Evolutionary conservation across 2,888 invertebrate species (phyloP), one percentile per base, ranked within the genome.

Genomic region (Pseudolycoriella hygida): DNA sequence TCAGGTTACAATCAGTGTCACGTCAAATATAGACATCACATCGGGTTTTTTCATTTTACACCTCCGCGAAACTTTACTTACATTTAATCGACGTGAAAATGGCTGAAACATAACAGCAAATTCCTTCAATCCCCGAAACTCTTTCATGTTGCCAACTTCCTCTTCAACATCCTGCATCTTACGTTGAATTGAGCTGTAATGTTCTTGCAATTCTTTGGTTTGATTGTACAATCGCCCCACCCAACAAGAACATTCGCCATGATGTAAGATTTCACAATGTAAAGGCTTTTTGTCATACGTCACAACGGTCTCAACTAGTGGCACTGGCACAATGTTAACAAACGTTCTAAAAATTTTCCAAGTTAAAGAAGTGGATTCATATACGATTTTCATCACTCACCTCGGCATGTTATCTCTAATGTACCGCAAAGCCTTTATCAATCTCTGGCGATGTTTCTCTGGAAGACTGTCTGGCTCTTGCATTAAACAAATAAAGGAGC

Each of bases 81-180:
- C 53, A 2, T 40, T 45, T 11, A 45, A 34, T 12, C 25, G 40
- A 8, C 17, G 17, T 10, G 45, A 14, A 31, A 31, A 63, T 1
- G 69, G 66, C 52, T 71, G 70, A n/a, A 58, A 53, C 2, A 71
- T 66, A 1, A 72, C 69, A 2, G 70, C 60, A 54, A 74, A 74
- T 53, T 73, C 71, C 2, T 72, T 60, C 44, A 51, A 57, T 50
- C 60, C 57, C 14, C 61, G 57, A 52, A 71, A 72, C 55, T 71
- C 70, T 2, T 57, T 51, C 34, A 49, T 46, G 47, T 53, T 54
- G 6, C 67, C 61, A 17, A 73, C 57, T 54, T 69, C 66, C 20
- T 63, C 56, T 42, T 74, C 71, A 0, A 69, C 45, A 2, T 40
- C 32, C 2, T 51, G 48, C 25, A 54, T 51, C 43, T 50, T 46